Percentiles rank a stretch among this genome's conserved stretches.
Evolutionary conservation across 2,113 vertebrate genomes (phyloP).

Genomic region (Protomyctophum bolini): DNA sequence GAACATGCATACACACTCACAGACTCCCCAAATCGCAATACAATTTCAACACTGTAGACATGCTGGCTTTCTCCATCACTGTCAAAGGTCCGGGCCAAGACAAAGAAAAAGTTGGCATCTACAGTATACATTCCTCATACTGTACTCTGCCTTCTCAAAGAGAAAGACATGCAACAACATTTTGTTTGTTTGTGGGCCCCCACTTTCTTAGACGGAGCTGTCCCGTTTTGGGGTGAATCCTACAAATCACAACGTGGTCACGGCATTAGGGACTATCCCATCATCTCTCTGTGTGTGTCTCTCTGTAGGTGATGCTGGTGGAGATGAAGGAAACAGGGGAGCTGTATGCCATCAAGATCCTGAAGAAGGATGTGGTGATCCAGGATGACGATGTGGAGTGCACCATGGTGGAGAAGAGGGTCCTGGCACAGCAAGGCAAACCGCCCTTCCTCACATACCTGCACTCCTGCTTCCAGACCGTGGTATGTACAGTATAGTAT

Average conservation of each 20-base stretch:
- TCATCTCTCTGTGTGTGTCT: not conserved
- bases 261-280: too few species aligned
- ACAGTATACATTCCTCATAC: too few species aligned
- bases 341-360: constrained; percentile 91
- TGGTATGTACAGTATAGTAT: constrained; percentile 77
- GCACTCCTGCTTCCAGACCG: constrained; percentile 96
- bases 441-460: constrained; percentile 93
- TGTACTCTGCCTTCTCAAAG: too few species aligned
- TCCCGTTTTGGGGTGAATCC: too few species aligned
- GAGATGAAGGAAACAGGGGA: constrained; percentile 89
- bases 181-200: not conserved
- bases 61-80: too few species aligned
- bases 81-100: too few species aligned
- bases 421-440: constrained; percentile 89
- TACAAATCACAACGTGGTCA: too few species aligned
- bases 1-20: not conserved
- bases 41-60: too few species aligned
- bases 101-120: too few species aligned
- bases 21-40: too few species aligned
- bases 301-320: constrained; percentile 90
- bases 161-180: too few species aligned
- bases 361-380: constrained; percentile 97
- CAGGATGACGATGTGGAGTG: constrained; percentile 97
- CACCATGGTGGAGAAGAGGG: constrained; percentile 95
- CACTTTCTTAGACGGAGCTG: not conserved